Conservation (phyloP, 2,797 vertebrate genomes). For the Ceryle rudis region DNA sequence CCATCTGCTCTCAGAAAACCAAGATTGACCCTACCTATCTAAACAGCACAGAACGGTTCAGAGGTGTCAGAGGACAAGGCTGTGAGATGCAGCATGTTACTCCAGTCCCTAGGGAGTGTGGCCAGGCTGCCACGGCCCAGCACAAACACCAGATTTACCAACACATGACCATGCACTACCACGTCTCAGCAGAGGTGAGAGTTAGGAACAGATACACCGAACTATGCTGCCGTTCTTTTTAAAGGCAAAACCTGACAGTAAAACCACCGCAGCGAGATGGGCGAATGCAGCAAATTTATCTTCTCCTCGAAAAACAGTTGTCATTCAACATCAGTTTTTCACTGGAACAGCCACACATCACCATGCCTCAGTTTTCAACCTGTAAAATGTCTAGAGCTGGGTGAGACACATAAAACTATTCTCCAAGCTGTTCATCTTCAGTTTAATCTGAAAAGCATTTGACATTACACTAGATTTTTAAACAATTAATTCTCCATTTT, state of each 20-base stretch:
- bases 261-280: neutral
- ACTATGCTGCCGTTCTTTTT: neutral
- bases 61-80: neutral
- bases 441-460: neutral
- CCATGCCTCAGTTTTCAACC: neutral
- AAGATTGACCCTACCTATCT: neutral
- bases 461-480: neutral
- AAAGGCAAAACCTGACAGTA: neutral
- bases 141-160: neutral
- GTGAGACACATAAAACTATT: neutral
- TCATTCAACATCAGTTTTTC: neutral
- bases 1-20: neutral
- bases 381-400: neutral
- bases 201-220: neutral
- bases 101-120: neutral
- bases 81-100: neutral
- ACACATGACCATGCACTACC: neutral
- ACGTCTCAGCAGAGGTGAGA: neutral
- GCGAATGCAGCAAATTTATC: neutral
- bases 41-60: neutral
- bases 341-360: neutral
- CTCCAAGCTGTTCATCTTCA: neutral
- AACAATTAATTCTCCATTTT: neutral
- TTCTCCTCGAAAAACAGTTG: neutral
- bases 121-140: neutral